phyloP scores from a whole-genome alignment of 2,797 vertebrate genomes.

The Gambelia wislizenii region DNA sequence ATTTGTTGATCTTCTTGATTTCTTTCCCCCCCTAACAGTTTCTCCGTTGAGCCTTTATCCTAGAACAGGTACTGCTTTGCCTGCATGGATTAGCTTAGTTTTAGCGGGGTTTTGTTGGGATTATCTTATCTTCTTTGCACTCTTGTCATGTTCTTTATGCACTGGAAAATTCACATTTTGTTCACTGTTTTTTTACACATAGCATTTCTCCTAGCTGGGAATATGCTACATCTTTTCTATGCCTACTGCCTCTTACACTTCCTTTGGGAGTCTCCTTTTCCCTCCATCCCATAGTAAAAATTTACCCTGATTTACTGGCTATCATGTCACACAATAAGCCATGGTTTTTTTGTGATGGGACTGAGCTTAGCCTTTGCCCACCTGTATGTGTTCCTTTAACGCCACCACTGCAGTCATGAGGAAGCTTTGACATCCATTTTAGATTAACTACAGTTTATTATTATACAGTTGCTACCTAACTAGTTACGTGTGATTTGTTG shows the following conservation, averaged over 20 bases:
- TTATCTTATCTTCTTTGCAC: constrained; percentile 2
- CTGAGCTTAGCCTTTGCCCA: too few relatives aligned
- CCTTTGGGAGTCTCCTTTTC: not conserved
- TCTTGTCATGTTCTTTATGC: not conserved
- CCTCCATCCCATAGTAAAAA: not conserved
- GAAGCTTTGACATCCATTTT: too few relatives aligned
- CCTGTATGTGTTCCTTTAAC: not conserved
- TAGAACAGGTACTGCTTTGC: constrained; percentile 26
- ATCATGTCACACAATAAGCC: not conserved
- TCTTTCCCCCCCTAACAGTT: constrained; percentile 16
- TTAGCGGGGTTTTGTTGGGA: constrained; percentile 2
- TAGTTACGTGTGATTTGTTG: not conserved
- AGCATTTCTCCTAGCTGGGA: not conserved
- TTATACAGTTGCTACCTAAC: not conserved
- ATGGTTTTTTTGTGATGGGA: not conserved
- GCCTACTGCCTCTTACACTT: not conserved
- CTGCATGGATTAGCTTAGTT: constrained; percentile 19
- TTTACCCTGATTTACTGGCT: not conserved
- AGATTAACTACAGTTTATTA: too few relatives aligned
- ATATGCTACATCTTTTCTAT: not conserved
- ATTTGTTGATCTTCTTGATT: constrained; percentile 35
- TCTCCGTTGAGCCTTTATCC: constrained; percentile 21
- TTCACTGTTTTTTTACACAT: not conserved
- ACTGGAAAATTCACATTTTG: not conserved
- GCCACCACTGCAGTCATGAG: too few relatives aligned